Evolutionary conservation across 2,113 vertebrate species (phyloP).

Genomic region (Recurvirostra avosetta): DNA sequence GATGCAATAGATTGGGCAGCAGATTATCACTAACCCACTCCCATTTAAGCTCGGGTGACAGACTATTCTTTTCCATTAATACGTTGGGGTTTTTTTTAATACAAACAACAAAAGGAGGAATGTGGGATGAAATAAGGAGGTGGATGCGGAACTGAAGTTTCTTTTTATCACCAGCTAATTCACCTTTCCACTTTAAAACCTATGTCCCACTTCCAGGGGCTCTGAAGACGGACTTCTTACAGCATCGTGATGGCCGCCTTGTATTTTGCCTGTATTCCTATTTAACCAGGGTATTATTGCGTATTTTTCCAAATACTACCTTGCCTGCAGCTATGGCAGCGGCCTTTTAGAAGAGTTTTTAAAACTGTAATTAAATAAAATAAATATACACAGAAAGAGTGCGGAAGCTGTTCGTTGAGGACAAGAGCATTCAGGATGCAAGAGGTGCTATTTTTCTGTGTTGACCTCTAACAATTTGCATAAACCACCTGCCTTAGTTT

Average conservation of each 20-base stretch:
- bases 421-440: neutral
- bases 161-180: neutral
- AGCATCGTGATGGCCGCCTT: neutral
- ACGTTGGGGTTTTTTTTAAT: neutral
- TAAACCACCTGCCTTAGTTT: constrained; percentile 15
- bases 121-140: neutral
- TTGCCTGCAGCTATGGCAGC: constrained; percentile 1
- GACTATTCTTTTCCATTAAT: neutral
- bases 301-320: constrained; percentile 4
- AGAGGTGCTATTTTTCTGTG: neutral
- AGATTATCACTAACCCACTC: neutral
- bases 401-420: neutral
- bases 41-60: neutral
- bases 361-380: constrained; percentile 14
- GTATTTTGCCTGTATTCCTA: neutral
- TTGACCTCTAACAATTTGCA: constrained; percentile 19
- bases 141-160: neutral
- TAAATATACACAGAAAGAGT: neutral
- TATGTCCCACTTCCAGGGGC: neutral
- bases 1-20: neutral
- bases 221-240: neutral
- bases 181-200: neutral
- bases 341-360: constrained; percentile 11
- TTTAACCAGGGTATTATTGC: constrained; percentile 16
- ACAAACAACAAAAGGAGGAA: neutral